Conservation (phyloP, 2,113 vertebrate genomes). For the Pedetes capensis region DNA sequence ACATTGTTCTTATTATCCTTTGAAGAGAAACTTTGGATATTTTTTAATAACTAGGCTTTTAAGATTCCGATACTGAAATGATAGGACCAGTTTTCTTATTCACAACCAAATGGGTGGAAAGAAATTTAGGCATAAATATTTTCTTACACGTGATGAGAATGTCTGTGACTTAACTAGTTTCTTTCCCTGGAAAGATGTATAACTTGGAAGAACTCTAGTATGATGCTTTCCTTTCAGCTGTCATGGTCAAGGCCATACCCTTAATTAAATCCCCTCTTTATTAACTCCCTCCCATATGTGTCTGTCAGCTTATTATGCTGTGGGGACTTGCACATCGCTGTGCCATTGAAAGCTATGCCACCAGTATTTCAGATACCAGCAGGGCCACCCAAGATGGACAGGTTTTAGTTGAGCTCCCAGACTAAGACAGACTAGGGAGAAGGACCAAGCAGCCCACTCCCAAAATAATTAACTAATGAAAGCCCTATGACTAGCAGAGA, state of each 20-base stretch:
- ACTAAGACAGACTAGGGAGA: too few relatives aligned
- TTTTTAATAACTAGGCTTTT: conserved; percentile 27
- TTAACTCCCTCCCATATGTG: too few relatives aligned
- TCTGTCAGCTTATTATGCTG: too few relatives aligned
- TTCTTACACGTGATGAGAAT: neutral
- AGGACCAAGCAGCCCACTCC: too few relatives aligned
- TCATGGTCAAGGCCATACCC: neutral
- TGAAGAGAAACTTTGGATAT: neutral
- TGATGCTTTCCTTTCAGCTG: neutral
- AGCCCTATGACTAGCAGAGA: too few relatives aligned
- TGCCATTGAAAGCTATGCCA: too few relatives aligned
- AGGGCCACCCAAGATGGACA: too few relatives aligned
- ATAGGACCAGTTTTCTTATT: conserved; percentile 22
- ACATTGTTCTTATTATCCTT: neutral
- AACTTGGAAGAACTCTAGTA: neutral
- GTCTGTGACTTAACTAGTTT: neutral
- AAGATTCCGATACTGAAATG: conserved; percentile 9
- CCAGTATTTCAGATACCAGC: too few relatives aligned
- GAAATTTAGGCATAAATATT: conserved; percentile 23
- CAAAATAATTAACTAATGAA: too few relatives aligned
- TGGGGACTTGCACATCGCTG: too few relatives aligned
- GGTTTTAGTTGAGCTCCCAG: too few relatives aligned
- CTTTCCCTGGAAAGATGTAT: neutral
- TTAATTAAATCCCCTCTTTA: neutral
- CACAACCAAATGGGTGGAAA: conserved; percentile 36